phyloP scores from a whole-genome alignment of 2,113 vertebrate species.

The Chaetodon trifascialis region DNA sequence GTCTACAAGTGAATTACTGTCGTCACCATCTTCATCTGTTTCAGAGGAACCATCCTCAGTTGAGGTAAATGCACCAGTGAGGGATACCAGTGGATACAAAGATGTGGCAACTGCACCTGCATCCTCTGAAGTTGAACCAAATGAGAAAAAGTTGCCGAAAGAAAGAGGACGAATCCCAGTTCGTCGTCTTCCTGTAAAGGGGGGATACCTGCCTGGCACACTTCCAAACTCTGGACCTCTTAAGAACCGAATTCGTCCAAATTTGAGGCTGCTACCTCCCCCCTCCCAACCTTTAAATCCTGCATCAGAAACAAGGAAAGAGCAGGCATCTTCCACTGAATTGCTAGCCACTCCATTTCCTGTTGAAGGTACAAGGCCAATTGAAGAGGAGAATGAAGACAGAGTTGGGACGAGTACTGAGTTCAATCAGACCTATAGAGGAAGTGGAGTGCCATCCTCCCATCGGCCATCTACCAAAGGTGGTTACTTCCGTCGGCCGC shows the following conservation, averaged over 20 bases:
- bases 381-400: neutral
- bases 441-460: neutral
- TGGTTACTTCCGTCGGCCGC: neutral
- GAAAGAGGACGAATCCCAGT: conserved; percentile 4
- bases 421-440: conserved; percentile 25
- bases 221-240: conserved; percentile 8
- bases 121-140: conserved; percentile 6
- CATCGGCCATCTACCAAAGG: conserved; percentile 15
- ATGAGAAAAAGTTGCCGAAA: conserved; percentile 10
- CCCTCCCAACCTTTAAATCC: conserved; percentile 16
- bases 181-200: conserved; percentile 2
- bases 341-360: neutral
- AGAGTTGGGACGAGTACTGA: neutral
- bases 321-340: conserved; percentile 3
- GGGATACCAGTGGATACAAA: neutral
- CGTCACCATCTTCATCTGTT: conserved; percentile 28
- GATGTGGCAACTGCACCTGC: neutral
- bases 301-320: conserved; percentile 13
- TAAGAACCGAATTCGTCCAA: conserved; percentile 47
- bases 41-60: conserved; percentile 17
- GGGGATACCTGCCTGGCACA: neutral
- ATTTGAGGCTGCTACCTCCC: conserved; percentile 6
- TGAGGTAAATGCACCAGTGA: neutral
- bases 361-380: neutral
- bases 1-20: neutral